A percentile compares a stretch with the other conserved stretches of the same genome.
phyloP scores from a whole-genome alignment of 1,140 invertebrate species.

The Brachionus asplanchnoidis region DNA sequence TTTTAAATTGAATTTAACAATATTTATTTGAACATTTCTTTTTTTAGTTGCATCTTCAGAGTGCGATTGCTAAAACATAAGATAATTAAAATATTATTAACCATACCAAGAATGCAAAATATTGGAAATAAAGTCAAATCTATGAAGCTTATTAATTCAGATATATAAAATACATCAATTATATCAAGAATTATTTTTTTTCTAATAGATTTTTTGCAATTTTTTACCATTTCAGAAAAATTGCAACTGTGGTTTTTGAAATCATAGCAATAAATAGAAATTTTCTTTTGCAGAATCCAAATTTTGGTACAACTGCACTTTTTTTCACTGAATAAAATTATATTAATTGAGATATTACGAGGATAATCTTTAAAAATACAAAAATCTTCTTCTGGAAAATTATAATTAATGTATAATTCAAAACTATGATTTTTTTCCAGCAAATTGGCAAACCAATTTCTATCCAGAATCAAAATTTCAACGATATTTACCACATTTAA shows the following conservation, averaged over 20 bases:
- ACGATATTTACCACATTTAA: too few relatives aligned
- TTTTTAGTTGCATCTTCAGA: neutral
- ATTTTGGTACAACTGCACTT: neutral
- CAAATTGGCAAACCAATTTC: neutral
- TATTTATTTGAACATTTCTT: neutral
- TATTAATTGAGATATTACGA: neutral
- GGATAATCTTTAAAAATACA: neutral
- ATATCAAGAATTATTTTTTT: neutral
- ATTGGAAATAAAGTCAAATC: neutral
- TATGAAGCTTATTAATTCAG: neutral
- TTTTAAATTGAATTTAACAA: neutral
- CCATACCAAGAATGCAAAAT: neutral
- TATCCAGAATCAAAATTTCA: too few relatives aligned
- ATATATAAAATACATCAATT: neutral
- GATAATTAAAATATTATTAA: neutral
- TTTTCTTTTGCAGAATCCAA: neutral
- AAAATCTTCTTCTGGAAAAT: neutral
- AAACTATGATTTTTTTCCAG: neutral
- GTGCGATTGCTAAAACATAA: neutral
- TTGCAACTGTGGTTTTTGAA: neutral
- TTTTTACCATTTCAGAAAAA: neutral
- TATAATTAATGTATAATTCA: neutral
- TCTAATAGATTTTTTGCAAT: neutral
- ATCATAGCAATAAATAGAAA: too few relatives aligned
- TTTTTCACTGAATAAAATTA: neutral